These are phyloP conservation scores for Cetoscarus ocellatus DNA, from an alignment of 2,797 vertebrate genomes.

Conservation along the genomic window DNA sequence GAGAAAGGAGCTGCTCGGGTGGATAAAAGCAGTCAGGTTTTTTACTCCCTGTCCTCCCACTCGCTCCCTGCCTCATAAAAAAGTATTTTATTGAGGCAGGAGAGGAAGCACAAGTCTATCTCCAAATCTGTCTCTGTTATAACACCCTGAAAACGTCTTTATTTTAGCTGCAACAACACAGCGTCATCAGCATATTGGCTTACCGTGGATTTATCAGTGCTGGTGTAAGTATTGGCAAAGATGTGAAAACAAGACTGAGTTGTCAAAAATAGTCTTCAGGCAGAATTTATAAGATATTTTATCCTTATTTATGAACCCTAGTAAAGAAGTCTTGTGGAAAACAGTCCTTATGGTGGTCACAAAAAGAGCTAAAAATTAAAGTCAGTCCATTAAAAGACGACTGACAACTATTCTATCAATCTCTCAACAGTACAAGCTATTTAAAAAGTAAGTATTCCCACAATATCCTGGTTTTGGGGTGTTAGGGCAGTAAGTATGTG, in stretches of 20 bases:
- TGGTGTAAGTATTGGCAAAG: background rate
- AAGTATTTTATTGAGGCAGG: background rate
- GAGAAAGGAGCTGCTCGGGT: constrained; percentile 21
- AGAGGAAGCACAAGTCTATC: background rate
- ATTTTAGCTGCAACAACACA: background rate
- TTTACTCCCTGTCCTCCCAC: constrained; percentile 10
- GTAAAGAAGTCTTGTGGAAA: too few relatives aligned
- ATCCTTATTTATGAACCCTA: too few relatives aligned
- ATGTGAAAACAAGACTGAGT: background rate
- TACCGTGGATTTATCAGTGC: background rate
- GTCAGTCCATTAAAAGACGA: too few relatives aligned
- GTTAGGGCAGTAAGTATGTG: too few relatives aligned
- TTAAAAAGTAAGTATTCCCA: too few relatives aligned
- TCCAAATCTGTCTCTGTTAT: background rate
- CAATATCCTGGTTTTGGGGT: too few relatives aligned
- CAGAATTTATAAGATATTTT: too few relatives aligned
- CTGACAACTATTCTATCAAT: too few relatives aligned
- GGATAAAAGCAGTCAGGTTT: constrained; percentile 30
- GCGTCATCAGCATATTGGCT: background rate
- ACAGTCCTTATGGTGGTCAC: too few relatives aligned
- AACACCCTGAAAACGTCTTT: background rate
- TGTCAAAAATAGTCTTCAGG: too few relatives aligned
- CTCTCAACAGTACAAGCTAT: too few relatives aligned
- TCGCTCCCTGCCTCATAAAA: constrained; percentile 13
- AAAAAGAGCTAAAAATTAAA: too few relatives aligned